These are phyloP conservation scores for Spinus olivaceus DNA, from an alignment of 2,797 vertebrate genomes.

Conservation along the genomic window DNA sequence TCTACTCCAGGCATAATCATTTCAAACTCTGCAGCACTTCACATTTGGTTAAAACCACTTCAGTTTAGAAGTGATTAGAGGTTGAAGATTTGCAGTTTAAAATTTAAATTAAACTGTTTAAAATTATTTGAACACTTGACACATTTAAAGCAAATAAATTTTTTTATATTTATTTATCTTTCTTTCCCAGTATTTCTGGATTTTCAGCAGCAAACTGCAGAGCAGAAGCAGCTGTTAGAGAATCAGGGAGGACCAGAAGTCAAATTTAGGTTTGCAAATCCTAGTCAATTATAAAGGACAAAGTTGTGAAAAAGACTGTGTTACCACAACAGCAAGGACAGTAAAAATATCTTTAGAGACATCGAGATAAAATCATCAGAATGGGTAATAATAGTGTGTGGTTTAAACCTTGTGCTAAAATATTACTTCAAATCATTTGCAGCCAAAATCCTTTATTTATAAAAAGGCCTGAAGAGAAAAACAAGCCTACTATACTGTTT, in stretches of 20 bases:
- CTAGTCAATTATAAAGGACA: not conserved
- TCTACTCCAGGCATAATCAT: conserved; percentile 58
- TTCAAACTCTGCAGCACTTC: conserved; percentile 70
- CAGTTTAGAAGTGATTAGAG: conserved; percentile 78
- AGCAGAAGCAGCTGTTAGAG: not conserved
- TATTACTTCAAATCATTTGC: not conserved
- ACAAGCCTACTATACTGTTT: not conserved
- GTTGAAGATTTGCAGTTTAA: conserved; percentile 76
- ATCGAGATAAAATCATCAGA: not conserved
- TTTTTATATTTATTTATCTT: conserved; percentile 58
- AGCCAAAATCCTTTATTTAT: not conserved
- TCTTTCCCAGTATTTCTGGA: conserved; percentile 13
- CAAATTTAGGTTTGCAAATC: not conserved
- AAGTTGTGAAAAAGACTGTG: not conserved
- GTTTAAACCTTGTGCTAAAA: conserved; percentile 40
- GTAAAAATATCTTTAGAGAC: not conserved
- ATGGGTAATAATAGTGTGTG: not conserved
- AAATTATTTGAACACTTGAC: conserved; percentile 73
- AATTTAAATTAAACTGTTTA: conserved; percentile 79
- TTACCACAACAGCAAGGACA: not conserved
- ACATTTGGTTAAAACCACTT: conserved; percentile 79
- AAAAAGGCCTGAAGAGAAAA: not conserved
- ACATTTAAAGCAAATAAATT: conserved; percentile 76
- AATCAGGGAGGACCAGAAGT: not conserved
- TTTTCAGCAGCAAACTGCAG: conserved; percentile 17